Evolutionary conservation across 1,140 invertebrate genomes (phyloP).

Genomic region (Drosophila miranda): DNA sequence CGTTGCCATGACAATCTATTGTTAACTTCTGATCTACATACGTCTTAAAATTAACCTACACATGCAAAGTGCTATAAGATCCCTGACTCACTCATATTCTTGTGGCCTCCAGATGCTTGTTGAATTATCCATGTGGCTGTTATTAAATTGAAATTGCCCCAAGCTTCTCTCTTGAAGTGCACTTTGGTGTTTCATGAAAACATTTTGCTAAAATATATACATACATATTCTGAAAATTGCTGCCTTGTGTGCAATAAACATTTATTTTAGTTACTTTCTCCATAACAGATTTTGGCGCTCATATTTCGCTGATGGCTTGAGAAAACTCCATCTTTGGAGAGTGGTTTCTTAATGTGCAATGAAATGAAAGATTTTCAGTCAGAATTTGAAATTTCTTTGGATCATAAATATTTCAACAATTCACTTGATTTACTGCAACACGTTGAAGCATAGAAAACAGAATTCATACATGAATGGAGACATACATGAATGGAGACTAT

Average conservation of each 20-base stretch:
- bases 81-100: too few relatives aligned
- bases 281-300: not conserved
- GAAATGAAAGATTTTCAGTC: too few relatives aligned
- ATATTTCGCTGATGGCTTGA: constrained; percentile 4
- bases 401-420: too few relatives aligned
- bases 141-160: constrained; percentile 42
- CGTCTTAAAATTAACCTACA: constrained; percentile 19
- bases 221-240: constrained; percentile 20
- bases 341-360: too few relatives aligned
- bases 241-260: constrained; percentile 36
- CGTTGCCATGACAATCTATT: constrained; percentile 20
- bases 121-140: constrained; percentile 11
- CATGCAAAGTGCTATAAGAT: not conserved
- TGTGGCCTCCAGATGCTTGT: too few relatives aligned
- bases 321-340: too few relatives aligned
- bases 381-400: too few relatives aligned
- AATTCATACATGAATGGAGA: too few relatives aligned
- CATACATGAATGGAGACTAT: too few relatives aligned
- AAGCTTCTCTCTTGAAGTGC: constrained; percentile 40
- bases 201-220: constrained; percentile 23
- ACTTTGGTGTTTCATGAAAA: constrained; percentile 26
- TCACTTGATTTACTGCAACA: too few relatives aligned
- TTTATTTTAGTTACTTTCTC: constrained; percentile 5
- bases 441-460: too few relatives aligned
- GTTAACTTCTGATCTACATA: constrained; percentile 2